A percentile compares a stretch with the other conserved stretches of the same genome.
Conservation (phyloP, 2,888 invertebrate genomes). For the Callinectes sapidus region DNA sequence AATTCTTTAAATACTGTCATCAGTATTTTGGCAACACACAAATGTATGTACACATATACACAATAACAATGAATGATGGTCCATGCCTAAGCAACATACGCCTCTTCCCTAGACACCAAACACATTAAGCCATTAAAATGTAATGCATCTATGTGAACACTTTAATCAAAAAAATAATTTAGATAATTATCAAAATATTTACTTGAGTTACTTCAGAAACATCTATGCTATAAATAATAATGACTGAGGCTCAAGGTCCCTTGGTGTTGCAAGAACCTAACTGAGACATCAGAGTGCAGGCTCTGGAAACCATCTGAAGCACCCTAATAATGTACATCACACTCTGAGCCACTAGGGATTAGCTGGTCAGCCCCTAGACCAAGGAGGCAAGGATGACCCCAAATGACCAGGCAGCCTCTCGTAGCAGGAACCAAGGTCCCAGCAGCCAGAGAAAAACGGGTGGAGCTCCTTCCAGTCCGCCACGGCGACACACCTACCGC, state of each 20-base stretch:
- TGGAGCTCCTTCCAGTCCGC: neutral
- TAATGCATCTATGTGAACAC: constrained; percentile 26
- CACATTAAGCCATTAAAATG: neutral
- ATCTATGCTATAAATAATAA: neutral
- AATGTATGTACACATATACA: constrained; percentile 8
- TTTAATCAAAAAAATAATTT: neutral
- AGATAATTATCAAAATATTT: neutral
- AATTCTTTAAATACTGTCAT: neutral
- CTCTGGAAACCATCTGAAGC: constrained; percentile 24
- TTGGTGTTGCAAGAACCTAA: constrained; percentile 32
- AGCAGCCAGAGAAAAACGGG: neutral
- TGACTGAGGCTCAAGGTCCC: constrained; percentile 12
- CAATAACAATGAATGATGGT: constrained; percentile 22
- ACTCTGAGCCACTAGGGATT: constrained; percentile 19
- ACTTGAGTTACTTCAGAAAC: neutral
- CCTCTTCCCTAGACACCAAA: constrained; percentile 29
- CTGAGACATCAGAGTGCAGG: constrained; percentile 34
- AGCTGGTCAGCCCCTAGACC: neutral
- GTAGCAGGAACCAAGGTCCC: neutral
- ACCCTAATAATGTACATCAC: constrained; percentile 6
- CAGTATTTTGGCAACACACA: neutral
- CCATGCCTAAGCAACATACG: neutral
- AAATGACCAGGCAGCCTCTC: neutral
- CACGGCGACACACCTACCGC: constrained; percentile 20
- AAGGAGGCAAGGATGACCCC: constrained; percentile 23